Percentiles rank a stretch among this genome's conserved stretches.
These are phyloP conservation scores for Chymomyza procnemis DNA, from an alignment of 2,888 invertebrate species.

Conservation along the genomic window DNA sequence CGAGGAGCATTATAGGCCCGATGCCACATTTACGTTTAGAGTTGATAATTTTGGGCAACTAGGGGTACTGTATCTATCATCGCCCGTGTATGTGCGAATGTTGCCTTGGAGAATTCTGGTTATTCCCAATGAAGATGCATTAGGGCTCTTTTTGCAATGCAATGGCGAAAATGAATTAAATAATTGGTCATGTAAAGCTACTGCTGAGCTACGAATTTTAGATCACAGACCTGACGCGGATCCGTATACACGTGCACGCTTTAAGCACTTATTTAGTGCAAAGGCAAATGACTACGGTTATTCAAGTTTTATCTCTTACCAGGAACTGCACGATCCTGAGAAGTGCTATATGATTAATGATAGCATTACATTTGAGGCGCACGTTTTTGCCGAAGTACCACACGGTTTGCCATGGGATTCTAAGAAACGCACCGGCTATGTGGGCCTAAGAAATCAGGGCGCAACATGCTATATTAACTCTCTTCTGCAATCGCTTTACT, in stretches of 20 bases:
- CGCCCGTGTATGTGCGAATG: constrained; percentile 95
- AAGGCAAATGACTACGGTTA: constrained; percentile 95
- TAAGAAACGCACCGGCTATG: constrained; percentile 94
- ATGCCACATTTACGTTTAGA: constrained; percentile 93
- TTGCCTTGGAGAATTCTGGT: constrained; percentile 99
- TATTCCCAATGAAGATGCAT: constrained; percentile 85
- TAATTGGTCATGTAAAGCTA: constrained; percentile 98
- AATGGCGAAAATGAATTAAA: constrained; percentile 97
- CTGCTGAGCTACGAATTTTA: constrained; percentile 93
- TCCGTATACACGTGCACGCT: constrained; percentile 87
- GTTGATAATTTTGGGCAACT: constrained; percentile 93
- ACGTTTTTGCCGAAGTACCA: constrained; percentile 91
- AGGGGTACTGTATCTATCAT: constrained; percentile 89
- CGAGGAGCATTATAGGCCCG: constrained; percentile 79
- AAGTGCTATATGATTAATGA: constrained; percentile 96
- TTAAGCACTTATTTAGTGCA: constrained; percentile 96
- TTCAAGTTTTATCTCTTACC: constrained; percentile 97
- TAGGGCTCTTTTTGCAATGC: constrained; percentile 95
- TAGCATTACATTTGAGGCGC: constrained; percentile 86
- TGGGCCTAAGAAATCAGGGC: constrained; percentile 98
- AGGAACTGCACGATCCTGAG: constrained; percentile 92
- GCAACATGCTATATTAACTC: constrained; percentile 99
- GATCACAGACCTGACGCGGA: constrained; percentile 93
- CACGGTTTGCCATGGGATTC: constrained; percentile 98
- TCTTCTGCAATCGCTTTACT: constrained; percentile 96